phyloP scores from a whole-genome alignment of 2,888 invertebrate genomes.

The Melanotus villosus region DNA sequence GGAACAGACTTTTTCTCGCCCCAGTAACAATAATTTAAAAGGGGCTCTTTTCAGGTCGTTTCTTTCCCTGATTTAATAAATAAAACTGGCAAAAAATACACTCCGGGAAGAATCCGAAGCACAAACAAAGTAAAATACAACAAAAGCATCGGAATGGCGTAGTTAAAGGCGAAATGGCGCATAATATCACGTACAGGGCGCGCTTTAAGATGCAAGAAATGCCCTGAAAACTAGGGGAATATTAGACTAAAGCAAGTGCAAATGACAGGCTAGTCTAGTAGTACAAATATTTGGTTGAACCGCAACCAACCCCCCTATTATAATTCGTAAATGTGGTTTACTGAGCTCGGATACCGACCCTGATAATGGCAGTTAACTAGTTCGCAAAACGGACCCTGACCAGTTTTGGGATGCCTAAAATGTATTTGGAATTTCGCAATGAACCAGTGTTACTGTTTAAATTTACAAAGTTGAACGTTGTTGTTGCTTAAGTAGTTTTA shows the following conservation, averaged over 20 bases:
- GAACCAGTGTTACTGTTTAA: background rate
- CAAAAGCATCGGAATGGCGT: background rate
- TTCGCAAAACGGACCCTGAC: slow-evolving; percentile 12
- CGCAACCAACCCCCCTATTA: slow-evolving; percentile 33
- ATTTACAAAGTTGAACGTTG: background rate
- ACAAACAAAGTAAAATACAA: background rate
- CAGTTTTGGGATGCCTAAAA: background rate
- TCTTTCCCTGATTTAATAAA: background rate
- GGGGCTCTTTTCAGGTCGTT: background rate
- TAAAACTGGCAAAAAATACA: background rate
- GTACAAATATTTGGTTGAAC: slow-evolving; percentile 38
- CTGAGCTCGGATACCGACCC: slow-evolving; percentile 24
- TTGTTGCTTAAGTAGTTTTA: background rate
- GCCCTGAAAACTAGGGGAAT: slow-evolving; percentile 19
- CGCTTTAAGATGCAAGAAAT: slow-evolving; percentile 19
- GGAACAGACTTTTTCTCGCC: background rate
- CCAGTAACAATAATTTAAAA: background rate
- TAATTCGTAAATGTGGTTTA: slow-evolving; percentile 32
- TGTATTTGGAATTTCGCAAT: background rate
- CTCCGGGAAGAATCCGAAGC: background rate
- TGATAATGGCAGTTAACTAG: slow-evolving; percentile 35
- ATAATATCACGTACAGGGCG: slow-evolving; percentile 12
- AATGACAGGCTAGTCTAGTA: slow-evolving; percentile 31
- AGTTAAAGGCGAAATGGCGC: slow-evolving; percentile 4
- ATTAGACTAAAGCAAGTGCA: slow-evolving; percentile 33